Evolutionary conservation across 2,113 vertebrate genomes (phyloP).

Genomic region (Hydropotes inermis): DNA sequence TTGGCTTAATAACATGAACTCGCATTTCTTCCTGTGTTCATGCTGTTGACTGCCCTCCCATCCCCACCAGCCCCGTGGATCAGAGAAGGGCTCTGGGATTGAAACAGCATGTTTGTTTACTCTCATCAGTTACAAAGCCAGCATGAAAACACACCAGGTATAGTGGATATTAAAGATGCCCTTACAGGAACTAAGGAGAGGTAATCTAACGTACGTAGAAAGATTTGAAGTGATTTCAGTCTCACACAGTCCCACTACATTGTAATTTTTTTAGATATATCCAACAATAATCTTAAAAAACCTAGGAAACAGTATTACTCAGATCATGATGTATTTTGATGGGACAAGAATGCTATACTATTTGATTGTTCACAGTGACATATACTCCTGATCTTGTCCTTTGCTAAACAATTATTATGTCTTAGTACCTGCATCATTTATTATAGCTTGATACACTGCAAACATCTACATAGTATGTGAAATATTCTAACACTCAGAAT

Average conservation of each 20-base stretch:
- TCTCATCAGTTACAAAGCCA: background rate
- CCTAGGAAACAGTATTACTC: background rate
- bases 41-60: background rate
- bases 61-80: background rate
- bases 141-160: too few species aligned
- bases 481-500: background rate
- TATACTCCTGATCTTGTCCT: background rate
- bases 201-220: background rate
- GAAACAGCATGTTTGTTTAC: background rate
- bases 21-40: background rate
- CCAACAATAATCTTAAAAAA: conserved; percentile 2
- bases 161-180: background rate
- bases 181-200: background rate
- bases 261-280: background rate
- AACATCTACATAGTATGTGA: too few species aligned
- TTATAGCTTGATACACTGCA: background rate
- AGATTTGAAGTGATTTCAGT: background rate
- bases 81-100: background rate
- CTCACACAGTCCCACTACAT: background rate
- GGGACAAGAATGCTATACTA: background rate
- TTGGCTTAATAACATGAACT: background rate
- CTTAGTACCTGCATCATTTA: background rate
- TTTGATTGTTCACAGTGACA: background rate
- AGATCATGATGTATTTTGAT: background rate
- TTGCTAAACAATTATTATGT: background rate